These are phyloP conservation scores for Clistopyga incitator DNA, from an alignment of 2,888 invertebrate species.

Conservation along the genomic window DNA sequence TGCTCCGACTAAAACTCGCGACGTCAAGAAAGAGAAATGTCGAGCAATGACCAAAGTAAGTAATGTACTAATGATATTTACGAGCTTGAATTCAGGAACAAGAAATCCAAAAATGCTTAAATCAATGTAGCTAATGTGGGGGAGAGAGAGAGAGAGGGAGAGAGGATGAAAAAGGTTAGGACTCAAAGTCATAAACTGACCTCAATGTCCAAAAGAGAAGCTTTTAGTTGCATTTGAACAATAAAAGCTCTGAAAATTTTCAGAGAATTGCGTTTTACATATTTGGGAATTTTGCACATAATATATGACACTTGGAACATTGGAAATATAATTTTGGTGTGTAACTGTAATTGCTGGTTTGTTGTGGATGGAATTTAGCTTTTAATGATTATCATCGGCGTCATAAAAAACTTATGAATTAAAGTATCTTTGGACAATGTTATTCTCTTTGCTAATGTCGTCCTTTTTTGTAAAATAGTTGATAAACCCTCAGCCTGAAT, in stretches of 20 bases:
- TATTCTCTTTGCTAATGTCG: background rate
- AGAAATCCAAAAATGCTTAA: background rate
- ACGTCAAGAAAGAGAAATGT: slow-evolving; percentile 87
- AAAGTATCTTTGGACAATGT: background rate
- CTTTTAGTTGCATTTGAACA: background rate
- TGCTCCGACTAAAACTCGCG: slow-evolving; percentile 85
- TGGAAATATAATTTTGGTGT: background rate
- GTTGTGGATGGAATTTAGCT: background rate
- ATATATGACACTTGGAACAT: background rate
- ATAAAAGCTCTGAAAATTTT: background rate
- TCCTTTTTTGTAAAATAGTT: slow-evolving; percentile 31
- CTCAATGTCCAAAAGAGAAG: background rate
- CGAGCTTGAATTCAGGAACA: background rate
- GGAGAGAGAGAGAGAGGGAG: background rate
- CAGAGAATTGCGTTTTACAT: background rate
- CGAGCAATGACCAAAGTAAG: slow-evolving; percentile 89
- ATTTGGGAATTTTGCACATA: background rate
- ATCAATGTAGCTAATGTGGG: background rate
- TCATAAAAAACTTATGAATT: background rate
- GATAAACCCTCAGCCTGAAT: background rate
- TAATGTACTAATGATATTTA: background rate
- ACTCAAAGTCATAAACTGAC: background rate
- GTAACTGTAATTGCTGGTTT: background rate
- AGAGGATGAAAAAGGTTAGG: too few relatives aligned
- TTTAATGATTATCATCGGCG: background rate